A percentile compares a stretch with the other conserved stretches of the same genome.
phyloP scores from a whole-genome alignment of 2,888 invertebrate genomes.

The Amitus sp. region DNA sequence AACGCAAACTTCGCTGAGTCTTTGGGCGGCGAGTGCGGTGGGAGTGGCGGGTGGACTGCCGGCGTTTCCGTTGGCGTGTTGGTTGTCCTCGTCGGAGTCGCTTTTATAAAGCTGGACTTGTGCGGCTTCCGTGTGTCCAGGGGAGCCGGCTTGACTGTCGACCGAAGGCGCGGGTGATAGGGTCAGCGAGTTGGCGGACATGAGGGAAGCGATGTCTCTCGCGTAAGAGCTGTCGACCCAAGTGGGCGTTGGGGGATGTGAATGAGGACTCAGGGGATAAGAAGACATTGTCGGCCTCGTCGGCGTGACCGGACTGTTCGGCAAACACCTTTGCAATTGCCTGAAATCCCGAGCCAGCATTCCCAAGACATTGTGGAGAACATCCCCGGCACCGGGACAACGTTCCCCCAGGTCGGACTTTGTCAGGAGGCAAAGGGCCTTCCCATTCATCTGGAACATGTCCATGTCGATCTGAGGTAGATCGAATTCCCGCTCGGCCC shows the following conservation, averaged over 20 bases:
- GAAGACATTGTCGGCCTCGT: conserved; percentile 74
- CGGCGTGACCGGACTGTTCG: conserved; percentile 84
- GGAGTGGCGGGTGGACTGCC: conserved; percentile 69
- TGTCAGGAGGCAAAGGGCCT: conserved; percentile 90
- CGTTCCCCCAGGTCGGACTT: conserved; percentile 91
- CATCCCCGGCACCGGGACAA: conserved; percentile 93
- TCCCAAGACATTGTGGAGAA: conserved; percentile 91
- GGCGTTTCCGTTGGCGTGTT: conserved; percentile 62
- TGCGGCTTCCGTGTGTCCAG: conserved; percentile 76
- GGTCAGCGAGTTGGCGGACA: conserved; percentile 86
- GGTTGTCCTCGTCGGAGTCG: conserved; percentile 84
- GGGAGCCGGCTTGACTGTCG: conserved; percentile 87
- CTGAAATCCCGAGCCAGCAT: conserved; percentile 86
- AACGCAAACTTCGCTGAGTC: conserved; percentile 62
- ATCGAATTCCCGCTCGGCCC: conserved; percentile 93
- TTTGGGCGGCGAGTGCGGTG: conserved; percentile 65
- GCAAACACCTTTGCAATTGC: conserved; percentile 80
- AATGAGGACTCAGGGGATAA: conserved; percentile 83
- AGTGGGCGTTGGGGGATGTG: conserved; percentile 83
- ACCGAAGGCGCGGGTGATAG: conserved; percentile 91
- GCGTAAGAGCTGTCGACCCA: conserved; percentile 72
- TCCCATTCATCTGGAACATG: conserved; percentile 97
- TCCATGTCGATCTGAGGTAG: conserved; percentile 92
- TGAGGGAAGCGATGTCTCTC: conserved; percentile 76
- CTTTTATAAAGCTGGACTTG: conserved; percentile 56